Conservation (phyloP, 2,113 vertebrate genomes). For the Chionomys nivalis region DNA sequence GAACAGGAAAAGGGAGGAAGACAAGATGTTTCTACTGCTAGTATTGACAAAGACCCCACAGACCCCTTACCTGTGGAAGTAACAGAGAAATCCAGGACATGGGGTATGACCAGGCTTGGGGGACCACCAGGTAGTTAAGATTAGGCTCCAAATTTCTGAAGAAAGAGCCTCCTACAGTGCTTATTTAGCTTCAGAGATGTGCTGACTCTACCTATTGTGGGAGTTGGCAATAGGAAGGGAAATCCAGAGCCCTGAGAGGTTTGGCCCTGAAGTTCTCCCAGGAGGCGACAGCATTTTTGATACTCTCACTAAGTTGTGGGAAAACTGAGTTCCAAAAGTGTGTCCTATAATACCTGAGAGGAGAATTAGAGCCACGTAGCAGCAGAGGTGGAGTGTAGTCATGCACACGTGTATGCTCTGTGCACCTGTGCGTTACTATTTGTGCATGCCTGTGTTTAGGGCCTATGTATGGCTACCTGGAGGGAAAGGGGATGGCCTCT, state of each 20-base stretch:
- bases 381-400: neutral
- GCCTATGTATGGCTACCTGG: neutral
- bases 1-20: neutral
- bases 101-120: neutral
- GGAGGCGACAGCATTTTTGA: neutral
- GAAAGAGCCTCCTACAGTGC: neutral
- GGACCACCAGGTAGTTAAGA: neutral
- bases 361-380: neutral
- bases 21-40: neutral
- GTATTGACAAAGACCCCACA: neutral
- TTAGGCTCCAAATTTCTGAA: neutral
- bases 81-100: neutral
- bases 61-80: slow-evolving; percentile 24
- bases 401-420: neutral
- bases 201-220: neutral
- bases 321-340: slow-evolving; percentile 1
- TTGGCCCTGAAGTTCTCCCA: slow-evolving; percentile 5
- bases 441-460: neutral
- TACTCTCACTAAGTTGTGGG: neutral
- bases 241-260: neutral
- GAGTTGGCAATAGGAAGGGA: slow-evolving; percentile 28
- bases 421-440: neutral
- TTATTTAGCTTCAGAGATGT: neutral
- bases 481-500: neutral
- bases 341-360: neutral